A percentile compares a stretch with the other conserved stretches of the same genome.
Conservation (phyloP, 2,797 vertebrate genomes). For the Rhadinocentrus ornatus region DNA sequence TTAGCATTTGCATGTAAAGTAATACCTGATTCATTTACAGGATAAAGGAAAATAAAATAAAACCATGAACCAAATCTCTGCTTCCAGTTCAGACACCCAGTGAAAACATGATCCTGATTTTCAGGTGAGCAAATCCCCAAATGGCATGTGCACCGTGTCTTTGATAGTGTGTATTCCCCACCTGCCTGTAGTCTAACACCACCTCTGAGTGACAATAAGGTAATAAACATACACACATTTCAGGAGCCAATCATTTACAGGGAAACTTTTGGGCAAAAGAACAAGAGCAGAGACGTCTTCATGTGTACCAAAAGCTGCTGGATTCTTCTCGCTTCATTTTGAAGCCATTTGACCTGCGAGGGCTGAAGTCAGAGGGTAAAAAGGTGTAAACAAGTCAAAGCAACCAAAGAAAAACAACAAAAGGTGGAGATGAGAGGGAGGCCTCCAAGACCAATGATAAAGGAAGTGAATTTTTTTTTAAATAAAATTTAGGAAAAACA, state of each 20-base stretch:
- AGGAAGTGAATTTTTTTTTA: background rate
- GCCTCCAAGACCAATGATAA: background rate
- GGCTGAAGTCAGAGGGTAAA: constrained; percentile 67
- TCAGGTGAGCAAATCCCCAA: constrained; percentile 7
- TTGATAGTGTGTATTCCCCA: constrained; percentile 1
- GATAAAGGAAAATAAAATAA: background rate
- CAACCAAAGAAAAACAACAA: background rate
- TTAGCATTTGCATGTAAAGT: background rate
- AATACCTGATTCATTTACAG: background rate
- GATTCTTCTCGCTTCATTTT: constrained; percentile 72
- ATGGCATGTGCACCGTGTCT: constrained; percentile 13
- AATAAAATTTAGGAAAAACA: too few relatives aligned
- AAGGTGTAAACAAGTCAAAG: constrained; percentile 1
- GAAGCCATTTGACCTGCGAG: constrained; percentile 75
- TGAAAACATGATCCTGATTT: constrained; percentile 18
- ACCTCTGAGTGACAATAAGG: constrained; percentile 19
- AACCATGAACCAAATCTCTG: background rate
- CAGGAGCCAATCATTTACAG: constrained; percentile 36
- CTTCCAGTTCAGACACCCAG: constrained; percentile 32
- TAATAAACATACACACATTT: constrained; percentile 45
- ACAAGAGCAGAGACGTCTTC: constrained; percentile 42
- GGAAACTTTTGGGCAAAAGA: constrained; percentile 42
- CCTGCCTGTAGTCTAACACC: constrained; percentile 16
- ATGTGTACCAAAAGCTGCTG: constrained; percentile 66
- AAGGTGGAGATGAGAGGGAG: too few relatives aligned